Conservation (phyloP, 1,140 invertebrate species). For the Aporrectodea caliginosa region DNA sequence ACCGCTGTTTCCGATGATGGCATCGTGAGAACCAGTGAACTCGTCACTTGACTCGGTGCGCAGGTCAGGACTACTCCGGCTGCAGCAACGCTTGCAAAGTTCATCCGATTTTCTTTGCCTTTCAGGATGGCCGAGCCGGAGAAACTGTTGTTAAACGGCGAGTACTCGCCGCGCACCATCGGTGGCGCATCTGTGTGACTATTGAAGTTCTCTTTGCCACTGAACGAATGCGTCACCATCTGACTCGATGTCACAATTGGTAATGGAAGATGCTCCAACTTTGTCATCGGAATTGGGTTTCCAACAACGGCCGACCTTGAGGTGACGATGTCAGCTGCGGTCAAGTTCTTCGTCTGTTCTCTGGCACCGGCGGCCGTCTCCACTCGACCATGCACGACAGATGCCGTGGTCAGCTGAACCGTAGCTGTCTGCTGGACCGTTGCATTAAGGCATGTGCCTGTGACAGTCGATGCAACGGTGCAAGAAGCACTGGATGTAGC, state of each 20-base stretch:
- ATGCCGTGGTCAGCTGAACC: constrained; percentile 9
- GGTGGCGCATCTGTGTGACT: background rate
- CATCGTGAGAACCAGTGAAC: constrained; percentile 62
- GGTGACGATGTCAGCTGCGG: constrained; percentile 15
- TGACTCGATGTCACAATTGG: constrained; percentile 53
- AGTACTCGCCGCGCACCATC: constrained; percentile 62
- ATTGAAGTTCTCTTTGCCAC: background rate
- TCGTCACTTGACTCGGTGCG: constrained; percentile 50
- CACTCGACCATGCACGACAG: background rate
- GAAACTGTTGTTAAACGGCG: constrained; percentile 72
- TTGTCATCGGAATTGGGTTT: background rate
- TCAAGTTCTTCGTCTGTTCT: background rate
- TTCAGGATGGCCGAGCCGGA: constrained; percentile 65
- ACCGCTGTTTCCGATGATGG: constrained; percentile 44
- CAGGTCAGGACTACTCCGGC: constrained; percentile 57
- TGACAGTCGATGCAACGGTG: constrained; percentile 43
- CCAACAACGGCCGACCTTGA: background rate
- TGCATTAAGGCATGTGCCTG: constrained; percentile 34
- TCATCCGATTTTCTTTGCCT: constrained; percentile 65
- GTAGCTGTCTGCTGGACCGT: constrained; percentile 11
- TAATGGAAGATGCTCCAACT: constrained; percentile 46
- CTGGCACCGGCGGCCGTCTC: constrained; percentile 10
- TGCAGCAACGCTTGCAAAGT: constrained; percentile 71
- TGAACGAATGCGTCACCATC: constrained; percentile 40
- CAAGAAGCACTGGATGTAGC: constrained; percentile 13